phyloP scores from a whole-genome alignment of 1,140 invertebrate genomes.

The Drosophila watanabei region DNA sequence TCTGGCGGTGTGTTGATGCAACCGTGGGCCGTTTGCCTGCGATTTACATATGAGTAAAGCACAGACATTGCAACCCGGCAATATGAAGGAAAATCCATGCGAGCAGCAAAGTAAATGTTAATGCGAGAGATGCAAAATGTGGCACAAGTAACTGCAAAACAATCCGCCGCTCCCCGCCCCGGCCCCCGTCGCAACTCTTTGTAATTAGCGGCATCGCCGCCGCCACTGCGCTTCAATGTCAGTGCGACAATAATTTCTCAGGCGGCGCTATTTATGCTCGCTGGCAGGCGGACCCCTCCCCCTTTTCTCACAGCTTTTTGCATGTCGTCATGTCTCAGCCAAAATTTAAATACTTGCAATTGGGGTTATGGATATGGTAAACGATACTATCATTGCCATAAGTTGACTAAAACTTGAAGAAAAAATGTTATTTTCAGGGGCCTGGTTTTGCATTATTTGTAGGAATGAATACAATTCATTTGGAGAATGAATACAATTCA shows the following conservation, averaged over 20 bases:
- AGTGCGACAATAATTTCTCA: constrained; percentile 80
- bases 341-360: constrained; percentile 60
- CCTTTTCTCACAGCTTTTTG: constrained; percentile 3
- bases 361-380: constrained; percentile 6
- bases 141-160: constrained; percentile 75
- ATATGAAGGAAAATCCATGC: constrained; percentile 30
- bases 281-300: constrained; percentile 18
- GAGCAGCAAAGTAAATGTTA: constrained; percentile 51
- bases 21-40: constrained; percentile 47
- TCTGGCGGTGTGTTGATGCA: constrained; percentile 31
- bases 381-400: constrained; percentile 1
- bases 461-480: background rate
- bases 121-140: constrained; percentile 72
- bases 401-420: background rate
- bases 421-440: background rate
- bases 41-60: constrained; percentile 50
- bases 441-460: no score
- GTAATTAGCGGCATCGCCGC: constrained; percentile 70
- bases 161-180: background rate
- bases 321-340: constrained; percentile 10
- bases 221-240: constrained; percentile 68
- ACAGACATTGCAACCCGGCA: constrained; percentile 20
- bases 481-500: no score
- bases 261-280: constrained; percentile 60
- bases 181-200: constrained; percentile 22